These are phyloP conservation scores for Leptocoma aspasia DNA, from an alignment of 2,113 vertebrate species.

Conservation along the genomic window DNA sequence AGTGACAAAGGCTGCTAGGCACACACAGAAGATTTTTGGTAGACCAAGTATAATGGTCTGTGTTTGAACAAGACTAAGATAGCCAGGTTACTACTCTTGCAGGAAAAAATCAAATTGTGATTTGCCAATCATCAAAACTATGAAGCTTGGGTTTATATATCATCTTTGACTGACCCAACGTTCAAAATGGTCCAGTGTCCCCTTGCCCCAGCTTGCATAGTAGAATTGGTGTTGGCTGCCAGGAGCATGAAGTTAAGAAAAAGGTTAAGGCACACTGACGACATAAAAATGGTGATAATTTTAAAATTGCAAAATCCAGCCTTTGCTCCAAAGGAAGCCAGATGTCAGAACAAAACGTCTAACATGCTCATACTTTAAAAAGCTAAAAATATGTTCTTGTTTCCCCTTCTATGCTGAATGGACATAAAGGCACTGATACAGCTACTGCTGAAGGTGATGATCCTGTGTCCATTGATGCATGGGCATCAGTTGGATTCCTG, in stretches of 20 bases:
- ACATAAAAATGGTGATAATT: background rate
- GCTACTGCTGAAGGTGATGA: background rate
- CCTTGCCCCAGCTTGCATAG: background rate
- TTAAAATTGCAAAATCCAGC: background rate
- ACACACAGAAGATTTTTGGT: background rate
- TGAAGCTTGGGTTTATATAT: background rate
- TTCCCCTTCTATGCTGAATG: background rate
- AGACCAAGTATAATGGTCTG: background rate
- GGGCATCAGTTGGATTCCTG: background rate
- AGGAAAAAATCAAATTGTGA: background rate
- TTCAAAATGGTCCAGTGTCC: background rate
- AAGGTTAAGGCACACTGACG: background rate
- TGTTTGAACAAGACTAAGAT: background rate
- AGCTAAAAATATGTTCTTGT: rapidly evolving
- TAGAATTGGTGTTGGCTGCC: background rate
- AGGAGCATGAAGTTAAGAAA: background rate
- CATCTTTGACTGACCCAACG: background rate
- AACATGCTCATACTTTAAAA: background rate
- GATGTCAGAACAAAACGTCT: background rate
- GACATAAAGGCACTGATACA: background rate
- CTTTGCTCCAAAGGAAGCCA: background rate
- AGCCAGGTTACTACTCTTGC: background rate
- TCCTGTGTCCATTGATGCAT: background rate
- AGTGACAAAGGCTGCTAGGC: background rate
- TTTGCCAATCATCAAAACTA: background rate